Evolutionary conservation across 2,797 vertebrate genomes (phyloP).

Genomic region (Erethizon dorsatum): DNA sequence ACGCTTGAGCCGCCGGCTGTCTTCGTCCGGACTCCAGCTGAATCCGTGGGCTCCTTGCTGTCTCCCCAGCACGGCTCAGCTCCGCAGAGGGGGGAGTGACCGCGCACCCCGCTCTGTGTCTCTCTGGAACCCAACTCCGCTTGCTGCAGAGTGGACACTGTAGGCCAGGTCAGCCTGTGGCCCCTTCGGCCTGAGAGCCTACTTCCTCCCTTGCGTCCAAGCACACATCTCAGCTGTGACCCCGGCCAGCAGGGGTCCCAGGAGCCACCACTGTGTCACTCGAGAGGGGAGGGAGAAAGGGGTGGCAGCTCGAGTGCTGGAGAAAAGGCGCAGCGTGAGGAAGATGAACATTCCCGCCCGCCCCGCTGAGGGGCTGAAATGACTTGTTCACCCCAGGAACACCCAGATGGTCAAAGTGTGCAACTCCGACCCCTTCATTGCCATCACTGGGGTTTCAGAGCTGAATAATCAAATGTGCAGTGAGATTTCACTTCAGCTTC

Average conservation of each 20-base stretch:
- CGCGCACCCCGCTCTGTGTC: neutral
- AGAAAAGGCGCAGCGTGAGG: neutral
- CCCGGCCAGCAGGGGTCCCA: neutral
- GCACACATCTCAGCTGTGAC: neutral
- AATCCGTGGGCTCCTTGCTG: neutral
- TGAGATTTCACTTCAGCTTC: neutral
- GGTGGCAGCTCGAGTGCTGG: neutral
- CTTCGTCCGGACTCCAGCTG: neutral
- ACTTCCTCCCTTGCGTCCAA: neutral
- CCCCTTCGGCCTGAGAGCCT: neutral
- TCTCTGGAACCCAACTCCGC: slow-evolving; percentile 31
- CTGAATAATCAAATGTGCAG: neutral
- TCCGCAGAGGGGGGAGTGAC: neutral
- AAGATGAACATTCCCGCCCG: neutral
- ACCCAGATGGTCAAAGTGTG: neutral
- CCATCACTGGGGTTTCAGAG: neutral
- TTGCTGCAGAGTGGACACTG: neutral
- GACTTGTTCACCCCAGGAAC: neutral
- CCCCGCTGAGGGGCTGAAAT: neutral
- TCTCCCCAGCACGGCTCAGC: neutral
- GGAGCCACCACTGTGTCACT: neutral
- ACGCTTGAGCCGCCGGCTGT: neutral
- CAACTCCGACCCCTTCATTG: neutral
- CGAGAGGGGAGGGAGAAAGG: neutral
- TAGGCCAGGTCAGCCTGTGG: neutral